Conservation (phyloP, 2,113 vertebrate species). For the Ceratotherium simum region DNA sequence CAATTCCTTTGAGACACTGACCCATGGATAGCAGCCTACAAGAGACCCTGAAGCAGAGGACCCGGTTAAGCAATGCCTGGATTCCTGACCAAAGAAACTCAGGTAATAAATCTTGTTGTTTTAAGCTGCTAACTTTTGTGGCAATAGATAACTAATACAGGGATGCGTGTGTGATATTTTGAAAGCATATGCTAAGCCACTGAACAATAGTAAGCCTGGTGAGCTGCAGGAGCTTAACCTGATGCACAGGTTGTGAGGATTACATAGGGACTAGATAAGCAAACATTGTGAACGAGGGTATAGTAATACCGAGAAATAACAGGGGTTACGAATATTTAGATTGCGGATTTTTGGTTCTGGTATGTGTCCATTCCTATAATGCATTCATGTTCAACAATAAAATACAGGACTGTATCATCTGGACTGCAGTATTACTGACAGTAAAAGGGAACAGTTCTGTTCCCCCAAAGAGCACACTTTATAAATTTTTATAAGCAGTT, state of each 20-base stretch:
- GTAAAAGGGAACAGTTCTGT: background rate
- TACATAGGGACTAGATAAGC: too few relatives aligned
- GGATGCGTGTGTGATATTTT: background rate
- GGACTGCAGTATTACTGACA: background rate
- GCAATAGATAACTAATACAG: background rate
- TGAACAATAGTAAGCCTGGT: background rate
- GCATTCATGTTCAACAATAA: conserved; percentile 27
- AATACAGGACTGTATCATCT: background rate
- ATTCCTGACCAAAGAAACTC: background rate
- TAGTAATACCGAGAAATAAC: background rate
- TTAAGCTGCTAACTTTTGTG: background rate
- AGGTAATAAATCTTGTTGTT: background rate
- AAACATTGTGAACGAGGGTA: background rate
- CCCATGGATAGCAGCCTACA: background rate
- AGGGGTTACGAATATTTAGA: background rate
- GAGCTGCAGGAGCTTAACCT: background rate
- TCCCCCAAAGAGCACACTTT: background rate
- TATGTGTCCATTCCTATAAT: background rate
- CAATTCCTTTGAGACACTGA: background rate
- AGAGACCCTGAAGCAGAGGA: background rate
- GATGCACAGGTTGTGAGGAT: background rate
- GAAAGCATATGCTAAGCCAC: background rate
- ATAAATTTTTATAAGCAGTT: background rate
- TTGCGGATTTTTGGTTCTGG: background rate
- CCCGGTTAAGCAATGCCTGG: background rate